Conservation (phyloP, 2,797 vertebrate species). For the Gephyroberyx darwinii region DNA sequence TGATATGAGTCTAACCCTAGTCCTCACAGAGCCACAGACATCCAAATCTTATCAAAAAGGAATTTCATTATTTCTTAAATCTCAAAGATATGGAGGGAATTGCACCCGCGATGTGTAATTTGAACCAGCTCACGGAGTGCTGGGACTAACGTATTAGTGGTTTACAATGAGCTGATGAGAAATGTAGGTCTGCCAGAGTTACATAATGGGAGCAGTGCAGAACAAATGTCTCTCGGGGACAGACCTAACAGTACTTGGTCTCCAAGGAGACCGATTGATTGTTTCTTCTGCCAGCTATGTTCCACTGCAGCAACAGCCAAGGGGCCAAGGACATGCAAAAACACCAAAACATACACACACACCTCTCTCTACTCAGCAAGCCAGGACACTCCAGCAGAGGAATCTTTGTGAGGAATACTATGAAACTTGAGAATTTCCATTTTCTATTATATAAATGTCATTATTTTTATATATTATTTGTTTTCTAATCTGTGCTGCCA, state of each 20-base stretch:
- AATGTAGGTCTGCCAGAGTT: constrained; percentile 42
- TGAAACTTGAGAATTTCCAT: background rate
- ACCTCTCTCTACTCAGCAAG: background rate
- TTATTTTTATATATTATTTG: background rate
- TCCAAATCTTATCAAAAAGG: background rate
- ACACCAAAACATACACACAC: constrained; percentile 14
- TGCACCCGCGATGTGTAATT: constrained; percentile 32
- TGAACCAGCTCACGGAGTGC: constrained; percentile 22
- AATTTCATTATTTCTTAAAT: no score
- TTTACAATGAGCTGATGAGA: constrained; percentile 47
- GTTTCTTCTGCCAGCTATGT: constrained; percentile 40
- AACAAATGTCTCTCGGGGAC: constrained; percentile 51
- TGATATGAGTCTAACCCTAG: constrained; percentile 30
- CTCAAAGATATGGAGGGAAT: background rate
- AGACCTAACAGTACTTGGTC: constrained; percentile 39
- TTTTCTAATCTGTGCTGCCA: constrained; percentile 4
- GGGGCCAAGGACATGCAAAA: constrained; percentile 28
- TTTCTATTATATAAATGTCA: background rate
- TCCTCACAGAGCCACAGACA: constrained; percentile 40
- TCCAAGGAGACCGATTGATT: constrained; percentile 56
- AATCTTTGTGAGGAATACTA: background rate
- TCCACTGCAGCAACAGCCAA: constrained; percentile 30
- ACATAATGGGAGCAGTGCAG: constrained; percentile 46
- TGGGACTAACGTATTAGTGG: constrained; percentile 19
- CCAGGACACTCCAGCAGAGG: background rate